Conservation (phyloP, 1,140 invertebrate species). For the Drosophila jambulina region DNA sequence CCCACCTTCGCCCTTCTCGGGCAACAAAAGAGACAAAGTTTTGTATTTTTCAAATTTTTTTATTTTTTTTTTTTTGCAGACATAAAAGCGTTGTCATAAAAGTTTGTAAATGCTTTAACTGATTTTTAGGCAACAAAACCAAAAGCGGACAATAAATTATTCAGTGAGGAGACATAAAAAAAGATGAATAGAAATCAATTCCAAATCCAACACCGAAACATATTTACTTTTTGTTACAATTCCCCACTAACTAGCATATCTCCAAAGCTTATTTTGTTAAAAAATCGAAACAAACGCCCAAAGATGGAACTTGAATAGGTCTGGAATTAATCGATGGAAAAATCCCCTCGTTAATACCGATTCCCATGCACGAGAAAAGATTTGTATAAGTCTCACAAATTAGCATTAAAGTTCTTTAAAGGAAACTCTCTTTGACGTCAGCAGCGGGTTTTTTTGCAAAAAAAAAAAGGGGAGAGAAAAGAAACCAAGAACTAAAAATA, state of each 20-base stretch:
- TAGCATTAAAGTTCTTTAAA: slow-evolving; percentile 26
- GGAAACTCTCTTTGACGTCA: slow-evolving; percentile 37
- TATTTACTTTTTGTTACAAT: slow-evolving; percentile 26
- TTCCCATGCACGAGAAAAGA: slow-evolving; percentile 7
- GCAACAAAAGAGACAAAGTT: slow-evolving; percentile 9
- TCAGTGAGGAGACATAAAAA: slow-evolving; percentile 38
- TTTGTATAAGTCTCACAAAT: not conserved
- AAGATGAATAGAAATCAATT: slow-evolving; percentile 48
- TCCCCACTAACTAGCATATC: slow-evolving; percentile 1
- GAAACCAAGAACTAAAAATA: slow-evolving; percentile 5
- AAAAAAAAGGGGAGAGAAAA: not conserved
- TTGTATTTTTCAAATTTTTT: not conserved
- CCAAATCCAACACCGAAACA: slow-evolving; percentile 5
- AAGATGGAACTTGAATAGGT: slow-evolving; percentile 22
- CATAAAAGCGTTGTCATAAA: slow-evolving; percentile 38
- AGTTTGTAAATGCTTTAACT: slow-evolving; percentile 18
- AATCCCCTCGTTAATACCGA: slow-evolving; percentile 18
- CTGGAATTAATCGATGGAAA: slow-evolving; percentile 24
- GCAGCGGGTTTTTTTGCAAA: not conserved
- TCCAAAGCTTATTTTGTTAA: not conserved
- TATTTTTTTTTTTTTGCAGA: slow-evolving; percentile 14
- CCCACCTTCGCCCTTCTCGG: slow-evolving; percentile 8
- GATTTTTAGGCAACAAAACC: slow-evolving; percentile 2
- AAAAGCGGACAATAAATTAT: slow-evolving; percentile 36
- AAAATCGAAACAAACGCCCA: slow-evolving; percentile 19